Base-by-base conservation (phyloP, 2,888 invertebrate genomes). In the Cheiracanthium punctorium region DNA sequence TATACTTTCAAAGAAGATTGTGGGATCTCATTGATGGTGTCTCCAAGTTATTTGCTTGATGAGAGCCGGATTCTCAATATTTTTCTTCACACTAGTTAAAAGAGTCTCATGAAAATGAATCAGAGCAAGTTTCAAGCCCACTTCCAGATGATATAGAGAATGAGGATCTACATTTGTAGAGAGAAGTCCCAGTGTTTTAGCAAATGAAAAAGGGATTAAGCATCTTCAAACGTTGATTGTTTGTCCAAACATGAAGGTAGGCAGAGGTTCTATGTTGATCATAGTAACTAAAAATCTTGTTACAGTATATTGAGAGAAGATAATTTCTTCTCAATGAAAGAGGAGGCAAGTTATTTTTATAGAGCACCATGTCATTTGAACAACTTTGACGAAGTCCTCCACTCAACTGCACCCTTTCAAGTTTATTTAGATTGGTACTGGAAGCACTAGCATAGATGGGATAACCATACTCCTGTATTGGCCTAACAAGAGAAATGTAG, bases 61-160 rank as follows among this genome's bases (percentile, higher is more conserved):
- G 29, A 0, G 14, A 10, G 41, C 72, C n/a, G 72, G 48, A 72
- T 33, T 72, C 48, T 72, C 48, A 72, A 28, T 33, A 24, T 48
- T 48, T 72, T 72, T 72, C n/a, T n/a, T 72, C 17, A 73, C 52
- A 30, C 73, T 73, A 73, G 30, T 32, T 32, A 73, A 52, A 28
- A 73, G 0, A 24, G 30, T n/a, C n/a, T n/a, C 33, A n/a, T 69
- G 69, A 32, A 69, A 69, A 20, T 10, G 5, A 12, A 33, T 72
- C 30, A 28, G 43, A 48, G 10, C 48, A 72, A 72, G 48, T 28
- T 72, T n/a, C 48, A 29, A 37, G 2, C 17, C 43, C 28, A 12
- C 48, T n/a, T n/a, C 72, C 41, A 17, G 48, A 20, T 17, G n/a
- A 24, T 33, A 12, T 20, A 43, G 33, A 72, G 72, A 72, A 72